A percentile compares a stretch with the other conserved stretches of the same genome.
Evolutionary conservation across 2,113 vertebrate genomes (phyloP).

Genomic region (Talpa occidentalis): DNA sequence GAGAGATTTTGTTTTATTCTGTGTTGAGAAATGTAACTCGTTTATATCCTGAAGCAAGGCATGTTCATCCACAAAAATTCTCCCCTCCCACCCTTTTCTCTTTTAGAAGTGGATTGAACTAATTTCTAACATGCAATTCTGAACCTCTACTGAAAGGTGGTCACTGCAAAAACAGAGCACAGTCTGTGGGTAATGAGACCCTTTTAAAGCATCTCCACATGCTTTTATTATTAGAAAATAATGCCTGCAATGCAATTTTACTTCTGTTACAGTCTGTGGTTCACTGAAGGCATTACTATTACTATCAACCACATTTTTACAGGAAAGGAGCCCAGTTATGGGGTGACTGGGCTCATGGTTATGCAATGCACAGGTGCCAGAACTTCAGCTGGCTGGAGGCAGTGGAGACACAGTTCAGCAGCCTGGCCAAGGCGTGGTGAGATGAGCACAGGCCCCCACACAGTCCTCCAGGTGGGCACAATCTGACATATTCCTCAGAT

Average conservation of each 20-base stretch:
- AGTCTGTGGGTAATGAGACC: neutral
- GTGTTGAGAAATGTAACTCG: neutral
- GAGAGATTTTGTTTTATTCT: conserved; percentile 13
- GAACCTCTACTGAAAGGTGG: neutral
- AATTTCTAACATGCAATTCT: neutral
- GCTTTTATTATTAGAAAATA: neutral
- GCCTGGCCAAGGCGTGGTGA: neutral
- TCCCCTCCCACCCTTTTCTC: neutral
- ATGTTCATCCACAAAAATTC: neutral
- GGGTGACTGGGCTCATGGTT: neutral
- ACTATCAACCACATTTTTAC: neutral
- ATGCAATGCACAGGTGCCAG: rapidly evolving
- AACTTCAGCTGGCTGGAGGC: neutral
- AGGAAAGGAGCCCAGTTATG: neutral
- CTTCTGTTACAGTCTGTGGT: neutral
- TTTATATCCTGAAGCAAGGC: neutral
- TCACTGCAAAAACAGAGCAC: neutral
- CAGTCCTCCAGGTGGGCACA: neutral
- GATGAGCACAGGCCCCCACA: neutral
- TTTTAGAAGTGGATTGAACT: neutral
- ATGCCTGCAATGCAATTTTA: neutral
- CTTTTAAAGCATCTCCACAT: neutral
- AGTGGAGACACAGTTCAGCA: neutral
- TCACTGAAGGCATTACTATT: neutral
- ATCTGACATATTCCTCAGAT: neutral